Percentiles rank a stretch among this genome's conserved stretches.
Evolutionary conservation across 2,888 invertebrate genomes (phyloP).

Genomic region (Achlya flavicornis): DNA sequence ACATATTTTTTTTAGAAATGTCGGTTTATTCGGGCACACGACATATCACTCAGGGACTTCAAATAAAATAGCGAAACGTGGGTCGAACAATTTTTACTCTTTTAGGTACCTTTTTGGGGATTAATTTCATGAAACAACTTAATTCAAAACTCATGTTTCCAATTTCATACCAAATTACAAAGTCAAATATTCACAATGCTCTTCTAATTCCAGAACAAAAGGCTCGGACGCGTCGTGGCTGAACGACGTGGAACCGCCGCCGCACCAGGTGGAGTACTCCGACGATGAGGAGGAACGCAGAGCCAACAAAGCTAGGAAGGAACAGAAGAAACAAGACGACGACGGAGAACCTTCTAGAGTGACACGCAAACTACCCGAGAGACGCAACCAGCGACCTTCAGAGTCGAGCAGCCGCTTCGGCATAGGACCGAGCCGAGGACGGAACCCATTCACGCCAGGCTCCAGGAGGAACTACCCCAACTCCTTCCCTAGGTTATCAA

Average conservation of each 20-base stretch:
- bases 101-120: too few species aligned
- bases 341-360: slow-evolving; percentile 62
- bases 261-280: slow-evolving; percentile 89
- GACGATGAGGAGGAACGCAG: slow-evolving; percentile 93
- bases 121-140: too few species aligned
- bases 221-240: slow-evolving; percentile 96
- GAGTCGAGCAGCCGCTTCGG: slow-evolving; percentile 75
- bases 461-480: slow-evolving; percentile 54
- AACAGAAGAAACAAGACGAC: slow-evolving; percentile 54
- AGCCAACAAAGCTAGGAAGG: slow-evolving; percentile 67
- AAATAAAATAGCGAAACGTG: too few species aligned
- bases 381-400: slow-evolving; percentile 72
- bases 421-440: slow-evolving; percentile 63
- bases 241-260: slow-evolving; percentile 93
- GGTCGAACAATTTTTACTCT: too few species aligned
- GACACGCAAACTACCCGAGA: slow-evolving; percentile 48
- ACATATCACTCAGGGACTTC: too few species aligned
- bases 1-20: too few species aligned
- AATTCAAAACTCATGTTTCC: too few species aligned
- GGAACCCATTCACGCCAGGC: slow-evolving; percentile 62
- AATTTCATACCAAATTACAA: too few species aligned
- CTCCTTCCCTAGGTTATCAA: slow-evolving; percentile 45
- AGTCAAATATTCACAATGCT: background rate
- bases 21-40: too few species aligned
- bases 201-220: slow-evolving; percentile 84